Conservation (phyloP, 2,113 vertebrate species). For the Plecotus auritus region DNA sequence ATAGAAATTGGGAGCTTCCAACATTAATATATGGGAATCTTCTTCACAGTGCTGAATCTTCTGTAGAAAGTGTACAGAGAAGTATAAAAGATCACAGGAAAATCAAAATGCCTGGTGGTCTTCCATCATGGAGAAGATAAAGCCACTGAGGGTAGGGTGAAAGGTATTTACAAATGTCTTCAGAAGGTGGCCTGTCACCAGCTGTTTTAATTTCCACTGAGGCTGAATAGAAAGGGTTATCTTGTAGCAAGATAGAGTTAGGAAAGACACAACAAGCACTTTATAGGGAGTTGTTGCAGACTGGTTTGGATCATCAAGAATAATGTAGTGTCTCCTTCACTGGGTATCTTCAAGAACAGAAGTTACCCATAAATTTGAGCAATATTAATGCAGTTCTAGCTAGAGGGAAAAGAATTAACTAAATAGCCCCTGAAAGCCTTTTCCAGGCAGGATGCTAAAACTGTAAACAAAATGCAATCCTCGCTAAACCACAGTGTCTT, state of each 20-base stretch:
- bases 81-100: not conserved
- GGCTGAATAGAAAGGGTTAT: not conserved
- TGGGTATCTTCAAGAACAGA: not conserved
- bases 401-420: not conserved
- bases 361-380: not conserved
- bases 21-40: not conserved
- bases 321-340: not conserved
- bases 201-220: not conserved
- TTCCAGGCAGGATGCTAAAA: not conserved
- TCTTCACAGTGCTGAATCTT: not conserved
- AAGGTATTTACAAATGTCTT: not conserved
- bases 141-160: not conserved
- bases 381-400: not conserved
- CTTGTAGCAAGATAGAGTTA: not conserved
- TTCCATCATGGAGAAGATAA: not conserved
- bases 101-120: not conserved
- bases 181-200: not conserved
- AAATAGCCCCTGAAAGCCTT: not conserved
- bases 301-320: not conserved
- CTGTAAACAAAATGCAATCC: not conserved
- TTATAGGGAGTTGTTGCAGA: not conserved
- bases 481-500: not conserved
- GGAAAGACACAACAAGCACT: not conserved
- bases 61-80: not conserved
- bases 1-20: not conserved